A percentile compares a stretch with the other conserved stretches of the same genome.
phyloP scores from a whole-genome alignment of 2,888 invertebrate species.

The Zhengitettix transpicula region DNA sequence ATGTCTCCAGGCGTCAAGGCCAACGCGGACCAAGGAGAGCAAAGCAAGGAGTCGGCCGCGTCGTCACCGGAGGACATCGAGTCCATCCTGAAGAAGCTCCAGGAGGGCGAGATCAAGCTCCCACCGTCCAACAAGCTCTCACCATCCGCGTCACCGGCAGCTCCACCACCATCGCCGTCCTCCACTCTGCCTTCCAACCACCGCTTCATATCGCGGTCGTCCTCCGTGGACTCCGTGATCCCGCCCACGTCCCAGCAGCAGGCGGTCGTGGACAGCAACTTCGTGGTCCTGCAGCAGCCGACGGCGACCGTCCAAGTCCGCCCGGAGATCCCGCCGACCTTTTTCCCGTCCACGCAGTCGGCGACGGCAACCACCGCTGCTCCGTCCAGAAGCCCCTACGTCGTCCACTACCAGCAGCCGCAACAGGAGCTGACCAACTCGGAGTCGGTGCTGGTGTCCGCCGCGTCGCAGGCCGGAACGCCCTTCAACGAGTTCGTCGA shows the following conservation, averaged over 20 bases:
- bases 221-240: neutral
- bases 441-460: neutral
- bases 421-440: neutral
- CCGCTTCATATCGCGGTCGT: neutral
- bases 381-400: neutral
- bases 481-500: neutral
- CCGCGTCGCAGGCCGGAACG: neutral
- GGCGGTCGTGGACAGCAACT: too few relatives aligned
- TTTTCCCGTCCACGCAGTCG: neutral
- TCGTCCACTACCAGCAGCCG: neutral
- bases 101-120: constrained; percentile 63
- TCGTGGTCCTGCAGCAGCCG: neutral
- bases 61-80: constrained; percentile 55
- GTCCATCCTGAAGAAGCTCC: constrained; percentile 61
- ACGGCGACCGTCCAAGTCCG: neutral
- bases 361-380: neutral
- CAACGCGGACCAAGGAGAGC: neutral
- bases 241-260: too few relatives aligned
- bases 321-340: too few relatives aligned
- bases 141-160: too few relatives aligned
- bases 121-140: constrained; percentile 37
- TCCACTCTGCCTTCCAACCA: neutral
- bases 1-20: neutral
- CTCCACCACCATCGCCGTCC: neutral
- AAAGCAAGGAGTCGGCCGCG: constrained; percentile 22